Percentiles rank a stretch among this genome's conserved stretches.
These are phyloP conservation scores for Potorous gilbertii DNA, from an alignment of 2,797 vertebrate genomes.

Conservation along the genomic window DNA sequence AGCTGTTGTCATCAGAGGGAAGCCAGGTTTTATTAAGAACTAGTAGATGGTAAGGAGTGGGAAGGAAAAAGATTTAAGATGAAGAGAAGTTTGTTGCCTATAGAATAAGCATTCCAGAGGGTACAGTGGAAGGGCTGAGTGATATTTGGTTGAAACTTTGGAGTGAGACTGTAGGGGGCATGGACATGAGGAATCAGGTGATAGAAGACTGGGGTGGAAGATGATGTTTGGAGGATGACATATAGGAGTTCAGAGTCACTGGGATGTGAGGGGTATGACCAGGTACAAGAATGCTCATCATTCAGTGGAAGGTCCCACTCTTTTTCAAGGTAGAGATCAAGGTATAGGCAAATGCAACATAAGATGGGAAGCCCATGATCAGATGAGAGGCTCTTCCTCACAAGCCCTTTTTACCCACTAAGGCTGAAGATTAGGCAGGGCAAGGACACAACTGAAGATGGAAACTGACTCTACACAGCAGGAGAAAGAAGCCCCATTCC, in stretches of 20 bases:
- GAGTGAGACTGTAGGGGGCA: background rate
- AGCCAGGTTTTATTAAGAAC: too few species aligned
- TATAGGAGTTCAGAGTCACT: background rate
- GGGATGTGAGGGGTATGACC: too few species aligned
- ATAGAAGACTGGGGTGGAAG: background rate
- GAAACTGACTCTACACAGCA: background rate
- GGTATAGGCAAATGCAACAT: too few species aligned
- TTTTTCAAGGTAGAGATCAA: too few species aligned
- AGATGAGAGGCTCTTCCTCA: background rate
- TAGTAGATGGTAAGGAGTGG: too few species aligned
- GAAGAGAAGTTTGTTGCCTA: too few species aligned
- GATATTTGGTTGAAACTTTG: too few species aligned
- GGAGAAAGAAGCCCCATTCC: background rate
- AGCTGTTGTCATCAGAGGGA: too few species aligned
- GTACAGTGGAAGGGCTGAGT: too few species aligned
- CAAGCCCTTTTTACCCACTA: background rate
- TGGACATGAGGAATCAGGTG: background rate
- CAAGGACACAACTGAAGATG: background rate
- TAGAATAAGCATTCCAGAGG: too few species aligned
- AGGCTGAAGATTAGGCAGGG: background rate
- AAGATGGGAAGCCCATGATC: background rate
- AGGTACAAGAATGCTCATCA: background rate
- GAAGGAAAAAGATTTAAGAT: too few species aligned
- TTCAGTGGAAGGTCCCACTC: background rate
- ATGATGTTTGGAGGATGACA: background rate